Base-by-base conservation (phyloP, 2,113 vertebrate species). In the Bettongia penicillata region DNA sequence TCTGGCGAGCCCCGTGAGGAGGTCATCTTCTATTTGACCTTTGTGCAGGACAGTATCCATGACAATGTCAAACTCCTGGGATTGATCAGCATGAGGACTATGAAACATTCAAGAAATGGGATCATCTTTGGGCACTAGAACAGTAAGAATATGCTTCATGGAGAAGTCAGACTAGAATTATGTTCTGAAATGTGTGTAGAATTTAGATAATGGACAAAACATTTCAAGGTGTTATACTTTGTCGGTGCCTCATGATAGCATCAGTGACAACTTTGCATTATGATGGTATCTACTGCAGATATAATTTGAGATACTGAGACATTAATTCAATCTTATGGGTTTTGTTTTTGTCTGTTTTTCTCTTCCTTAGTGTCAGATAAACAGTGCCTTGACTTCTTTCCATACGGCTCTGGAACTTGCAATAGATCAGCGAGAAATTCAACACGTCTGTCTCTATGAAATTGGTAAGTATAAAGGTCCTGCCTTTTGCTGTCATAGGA, bases 401-500 rank as follows among this genome's bases (percentile, higher is more conserved):
- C 99, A 99, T 91, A 99, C 99, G 19, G 99, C 99, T 94, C 97
- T 99, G 98, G 99, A 99, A 96, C 99, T 99, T 51, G 99, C 99
- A 77, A 98, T 99, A 94, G 99, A 99, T 98, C 99, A 99, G 99
- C 99, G 99, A 98, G 99, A 99, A 98, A 99, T 99, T 97, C 99
- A 99, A 37, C 99, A 99, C 1, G 99, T 99, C 97, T 99, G 99
- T 98, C 99, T 99, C 49, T 99, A 99, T 98, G 99, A 99, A 98
- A 99, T 99, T 61, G 99, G 99, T 99, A 99, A 24, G 98, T 97
- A 94, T 51, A 22, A 48, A 53, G 2, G 19, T 37, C 47, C 19
- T 1, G 2, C 53, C 7, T 0, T 23, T 25, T 57, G 50, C 55
- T n/a, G 26, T 52, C 25, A 5, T 25, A 6, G 28, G 37, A 51